These are phyloP conservation scores for Coenonympha arcania DNA, from an alignment of 2,888 invertebrate species.

Conservation along the genomic window DNA sequence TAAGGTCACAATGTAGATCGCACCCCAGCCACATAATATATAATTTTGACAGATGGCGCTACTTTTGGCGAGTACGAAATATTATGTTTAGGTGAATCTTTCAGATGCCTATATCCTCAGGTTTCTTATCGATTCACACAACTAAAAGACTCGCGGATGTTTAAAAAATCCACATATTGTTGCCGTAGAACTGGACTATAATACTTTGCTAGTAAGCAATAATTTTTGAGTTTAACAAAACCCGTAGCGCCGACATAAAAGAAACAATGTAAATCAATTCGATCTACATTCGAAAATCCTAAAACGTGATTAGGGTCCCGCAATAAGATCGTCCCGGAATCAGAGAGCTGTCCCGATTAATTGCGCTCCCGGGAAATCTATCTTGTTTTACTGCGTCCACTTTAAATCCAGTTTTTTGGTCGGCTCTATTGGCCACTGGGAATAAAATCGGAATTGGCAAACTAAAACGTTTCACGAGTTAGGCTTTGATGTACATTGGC, in stretches of 20 bases:
- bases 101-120: too few relatives aligned
- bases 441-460: conserved; percentile 13
- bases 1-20: too few relatives aligned
- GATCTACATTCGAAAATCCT: conserved; percentile 7
- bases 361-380: conserved; percentile 27
- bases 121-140: too few relatives aligned
- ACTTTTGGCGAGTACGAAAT: too few relatives aligned
- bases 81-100: too few relatives aligned
- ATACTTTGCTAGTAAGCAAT: too few relatives aligned
- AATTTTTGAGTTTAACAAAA: too few relatives aligned
- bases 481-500: neutral
- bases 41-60: too few relatives aligned
- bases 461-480: conserved; percentile 6
- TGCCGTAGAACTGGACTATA: too few relatives aligned
- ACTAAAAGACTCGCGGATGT: too few relatives aligned
- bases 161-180: too few relatives aligned
- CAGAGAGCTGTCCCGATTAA: conserved; percentile 20
- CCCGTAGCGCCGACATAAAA: neutral
- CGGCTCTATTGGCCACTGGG: conserved; percentile 8
- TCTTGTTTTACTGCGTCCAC: conserved; percentile 24
- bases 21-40: too few relatives aligned
- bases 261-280: conserved; percentile 15
- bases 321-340: conserved; percentile 17
- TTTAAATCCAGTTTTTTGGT: conserved; percentile 20
- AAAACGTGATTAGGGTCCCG: conserved; percentile 16